Evolutionary conservation across 2,797 vertebrate genomes (phyloP), one percentile per base, ranked within the genome.

Genomic region (Melanotaenia boesemani): DNA sequence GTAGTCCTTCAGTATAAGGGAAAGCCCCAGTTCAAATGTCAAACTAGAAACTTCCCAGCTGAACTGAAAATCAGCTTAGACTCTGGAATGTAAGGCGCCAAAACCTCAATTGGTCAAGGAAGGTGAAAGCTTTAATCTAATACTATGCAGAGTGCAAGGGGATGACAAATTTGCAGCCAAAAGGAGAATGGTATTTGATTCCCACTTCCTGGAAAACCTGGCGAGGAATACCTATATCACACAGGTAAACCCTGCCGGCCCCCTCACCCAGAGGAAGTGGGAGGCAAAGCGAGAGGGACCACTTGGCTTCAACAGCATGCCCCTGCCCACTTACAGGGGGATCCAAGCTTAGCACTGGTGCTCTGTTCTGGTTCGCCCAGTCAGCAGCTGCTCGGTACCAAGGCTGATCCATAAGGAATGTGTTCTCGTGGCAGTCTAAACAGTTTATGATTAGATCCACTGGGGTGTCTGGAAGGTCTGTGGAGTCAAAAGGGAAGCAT

Each of bases 361-460:
- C 98, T 46, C 97, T 93, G 91, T 98, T 99, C 92, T 97, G 96
- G 90, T 98, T 99, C 36, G 98, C 98, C 98, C 98, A 99, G 90
- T 98, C 96, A 36, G 97, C 97, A 0, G 97, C 97, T 0, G 96
- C 96, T 81, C 95, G 94, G 93, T 99, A 98, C 98, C 98, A 99
- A 0, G 97, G 97, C 91, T 99, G 98, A 82, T 98, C 97, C 82
- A 97, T 92, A 89, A 98, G 91, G 81, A 97, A 98, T 87, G 96
- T 96, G 52, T 97, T 99, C 83, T 99, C 97, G 0, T 99, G 97
- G 82, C 97, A 99, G 93, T 99, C 97, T 89, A 99, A 94, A 91
- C 98, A 99, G 95, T 98, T 98, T 86, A 99, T 98, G 79, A 99
- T 98, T 16, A 99, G 94, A 92, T 99, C 98, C 44, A 99, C 98